These are phyloP conservation scores for Trichacis sp. DNA, from an alignment of 2,888 invertebrate species.

Conservation along the genomic window DNA sequence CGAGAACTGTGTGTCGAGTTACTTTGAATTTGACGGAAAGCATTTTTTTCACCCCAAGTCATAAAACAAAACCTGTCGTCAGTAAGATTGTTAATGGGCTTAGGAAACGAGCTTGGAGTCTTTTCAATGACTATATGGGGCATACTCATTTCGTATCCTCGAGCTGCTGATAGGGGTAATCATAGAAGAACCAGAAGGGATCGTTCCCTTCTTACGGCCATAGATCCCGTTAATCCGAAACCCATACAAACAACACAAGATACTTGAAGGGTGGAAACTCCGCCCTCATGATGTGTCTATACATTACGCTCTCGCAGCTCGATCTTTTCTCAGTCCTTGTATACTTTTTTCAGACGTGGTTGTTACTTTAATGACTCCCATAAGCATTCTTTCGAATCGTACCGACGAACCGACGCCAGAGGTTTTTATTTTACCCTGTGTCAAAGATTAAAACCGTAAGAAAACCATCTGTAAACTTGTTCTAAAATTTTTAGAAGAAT, in stretches of 20 bases:
- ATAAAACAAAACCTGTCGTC: slow-evolving; percentile 71
- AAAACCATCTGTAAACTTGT: background rate
- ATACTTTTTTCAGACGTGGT: slow-evolving; percentile 4
- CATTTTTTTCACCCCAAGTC: background rate
- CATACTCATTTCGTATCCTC: slow-evolving; percentile 48
- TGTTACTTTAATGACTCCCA: slow-evolving; percentile 3
- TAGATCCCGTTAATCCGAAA: slow-evolving; percentile 50
- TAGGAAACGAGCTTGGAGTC: slow-evolving; percentile 11
- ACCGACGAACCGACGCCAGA: background rate
- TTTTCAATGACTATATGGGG: slow-evolving; percentile 38
- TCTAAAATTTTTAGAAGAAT: no score
- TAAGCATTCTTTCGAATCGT: background rate
- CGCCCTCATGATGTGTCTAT: slow-evolving; percentile 16
- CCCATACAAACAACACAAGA: slow-evolving; percentile 46
- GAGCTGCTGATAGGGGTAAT: slow-evolving; percentile 53
- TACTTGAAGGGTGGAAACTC: slow-evolving; percentile 19
- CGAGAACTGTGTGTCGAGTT: no score
- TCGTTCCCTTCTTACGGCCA: slow-evolving; percentile 31
- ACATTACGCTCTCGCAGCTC: background rate
- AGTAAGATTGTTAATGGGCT: slow-evolving; percentile 18
- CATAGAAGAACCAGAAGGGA: slow-evolving; percentile 48
- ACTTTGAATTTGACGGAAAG: no score
- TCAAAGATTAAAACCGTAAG: background rate
- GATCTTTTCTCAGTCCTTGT: slow-evolving; percentile 4
- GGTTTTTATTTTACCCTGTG: background rate